Evolutionary conservation across 2,113 vertebrate genomes (phyloP).

Genomic region (Rhizomys pruinosus): DNA sequence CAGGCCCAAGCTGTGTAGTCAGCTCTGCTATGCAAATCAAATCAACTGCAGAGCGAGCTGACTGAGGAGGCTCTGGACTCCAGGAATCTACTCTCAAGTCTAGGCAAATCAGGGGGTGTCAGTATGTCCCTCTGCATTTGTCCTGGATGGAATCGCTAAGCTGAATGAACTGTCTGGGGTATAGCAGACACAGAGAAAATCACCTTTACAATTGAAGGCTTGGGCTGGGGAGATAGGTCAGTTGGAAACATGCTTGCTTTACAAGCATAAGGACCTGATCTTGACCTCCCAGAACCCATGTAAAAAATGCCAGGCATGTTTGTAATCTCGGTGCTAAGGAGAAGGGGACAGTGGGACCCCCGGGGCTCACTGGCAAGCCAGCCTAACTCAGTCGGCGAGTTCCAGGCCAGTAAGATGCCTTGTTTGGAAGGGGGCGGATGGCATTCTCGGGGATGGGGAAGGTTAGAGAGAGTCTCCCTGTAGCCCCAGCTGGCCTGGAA

Average conservation of each 20-base stretch:
- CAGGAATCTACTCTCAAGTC: fast-evolving
- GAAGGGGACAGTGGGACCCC: too few species aligned
- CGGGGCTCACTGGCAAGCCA: background rate
- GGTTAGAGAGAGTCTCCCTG: too few species aligned
- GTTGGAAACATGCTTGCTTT: too few species aligned
- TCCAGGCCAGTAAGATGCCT: background rate
- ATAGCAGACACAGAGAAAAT: fast-evolving
- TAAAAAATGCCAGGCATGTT: background rate
- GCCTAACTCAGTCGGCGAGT: background rate
- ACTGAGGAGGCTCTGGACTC: background rate
- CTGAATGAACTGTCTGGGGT: fast-evolving
- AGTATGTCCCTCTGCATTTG: fast-evolving
- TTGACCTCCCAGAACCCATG: background rate
- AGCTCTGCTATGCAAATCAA: background rate
- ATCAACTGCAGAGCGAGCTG: fast-evolving
- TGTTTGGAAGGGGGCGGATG: background rate
- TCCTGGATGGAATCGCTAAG: background rate
- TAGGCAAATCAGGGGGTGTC: background rate
- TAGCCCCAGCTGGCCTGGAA: too few species aligned
- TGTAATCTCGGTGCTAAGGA: too few species aligned
- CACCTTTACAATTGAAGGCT: too few species aligned
- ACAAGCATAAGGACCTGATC: background rate
- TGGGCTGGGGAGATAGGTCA: background rate
- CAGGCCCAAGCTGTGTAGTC: background rate
- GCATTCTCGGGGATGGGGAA: background rate